Base-by-base conservation (phyloP, 1,140 invertebrate genomes). In the Nixonia krombeini region DNA sequence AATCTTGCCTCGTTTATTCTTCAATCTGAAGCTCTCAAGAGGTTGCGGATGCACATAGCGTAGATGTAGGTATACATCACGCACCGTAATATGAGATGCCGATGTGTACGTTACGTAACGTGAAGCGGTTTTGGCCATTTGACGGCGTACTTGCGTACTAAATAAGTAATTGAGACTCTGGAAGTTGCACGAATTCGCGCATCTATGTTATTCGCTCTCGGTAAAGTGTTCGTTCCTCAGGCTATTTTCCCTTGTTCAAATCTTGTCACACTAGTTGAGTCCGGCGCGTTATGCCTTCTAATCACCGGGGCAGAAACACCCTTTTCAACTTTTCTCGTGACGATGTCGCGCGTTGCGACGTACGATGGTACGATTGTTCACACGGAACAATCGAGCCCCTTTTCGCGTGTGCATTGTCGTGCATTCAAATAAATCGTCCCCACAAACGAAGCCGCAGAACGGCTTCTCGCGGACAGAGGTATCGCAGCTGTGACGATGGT, bases 301-400 rank as follows among this genome's bases (percentile, higher is more conserved):
- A n/a, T n/a, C n/a, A n/a, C n/a, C n/a, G n/a, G n/a, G n/a, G n/a
- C n/a, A n/a, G n/a, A n/a, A n/a, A n/a, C n/a, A n/a, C n/a, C n/a
- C n/a, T n/a, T n/a, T n/a, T n/a, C n/a, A n/a, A n/a, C n/a, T n/a
- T n/a, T n/a, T n/a, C n/a, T n/a, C n/a, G n/a, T n/a, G n/a, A n/a
- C 15, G 12, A 5, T 8, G 38, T 40, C 38, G 38, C 16, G 38
- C 8, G 38, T 17, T 16, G 12, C 16, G 35, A 37, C 31, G n/a
- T n/a, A n/a, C 31, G n/a, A n/a, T 1, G 35, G 69, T 55, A 51
- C 57, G 57, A 71, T 73, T 71, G 70, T 73, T 64, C 57, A 2
- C 21, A n/a, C 13, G 26, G 26, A 44, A 70, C 62, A 66, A 55
- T 61, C 44, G 52, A 70, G 50, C 70, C 29, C 17, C 42, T 28